These are phyloP conservation scores for Patella ulyssiponensis DNA, from an alignment of 2,888 invertebrate genomes.

Conservation along the genomic window DNA sequence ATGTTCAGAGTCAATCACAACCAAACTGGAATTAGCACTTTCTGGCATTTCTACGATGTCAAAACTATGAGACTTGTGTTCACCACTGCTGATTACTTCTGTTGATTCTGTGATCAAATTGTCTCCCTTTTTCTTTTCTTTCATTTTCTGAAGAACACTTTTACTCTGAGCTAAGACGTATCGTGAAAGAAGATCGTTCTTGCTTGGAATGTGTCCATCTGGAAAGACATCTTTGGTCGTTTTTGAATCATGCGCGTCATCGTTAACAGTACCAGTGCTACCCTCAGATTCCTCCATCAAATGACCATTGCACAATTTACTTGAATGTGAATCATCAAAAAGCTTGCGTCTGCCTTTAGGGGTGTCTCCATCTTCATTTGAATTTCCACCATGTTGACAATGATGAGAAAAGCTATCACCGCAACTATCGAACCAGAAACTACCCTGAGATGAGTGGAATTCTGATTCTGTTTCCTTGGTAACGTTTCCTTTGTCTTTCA, in stretches of 20 bases:
- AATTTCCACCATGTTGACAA: conserved; percentile 11
- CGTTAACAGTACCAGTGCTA: conserved; percentile 9
- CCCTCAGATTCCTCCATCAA: neutral
- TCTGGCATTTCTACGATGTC: neutral
- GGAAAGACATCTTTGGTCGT: neutral
- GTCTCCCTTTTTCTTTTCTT: neutral
- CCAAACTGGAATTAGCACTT: conserved; percentile 4
- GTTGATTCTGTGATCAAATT: neutral
- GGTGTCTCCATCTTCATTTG: neutral
- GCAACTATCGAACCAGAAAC: conserved; percentile 27
- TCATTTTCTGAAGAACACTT: neutral
- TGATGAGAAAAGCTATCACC: conserved; percentile 21
- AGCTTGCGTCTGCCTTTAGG: conserved; percentile 6
- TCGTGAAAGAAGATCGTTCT: neutral
- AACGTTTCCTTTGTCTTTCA: neutral
- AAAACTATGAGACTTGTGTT: neutral
- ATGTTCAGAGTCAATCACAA: neutral
- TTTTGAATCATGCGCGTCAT: neutral
- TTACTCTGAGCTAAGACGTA: neutral
- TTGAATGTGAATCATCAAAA: neutral
- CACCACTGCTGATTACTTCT: neutral
- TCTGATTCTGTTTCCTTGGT: neutral
- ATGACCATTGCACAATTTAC: conserved; percentile 18
- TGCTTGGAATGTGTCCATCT: neutral
- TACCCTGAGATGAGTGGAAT: conserved; percentile 11